Conservation (phyloP, 1,140 invertebrate genomes). For the Monochamus saltuarius region DNA sequence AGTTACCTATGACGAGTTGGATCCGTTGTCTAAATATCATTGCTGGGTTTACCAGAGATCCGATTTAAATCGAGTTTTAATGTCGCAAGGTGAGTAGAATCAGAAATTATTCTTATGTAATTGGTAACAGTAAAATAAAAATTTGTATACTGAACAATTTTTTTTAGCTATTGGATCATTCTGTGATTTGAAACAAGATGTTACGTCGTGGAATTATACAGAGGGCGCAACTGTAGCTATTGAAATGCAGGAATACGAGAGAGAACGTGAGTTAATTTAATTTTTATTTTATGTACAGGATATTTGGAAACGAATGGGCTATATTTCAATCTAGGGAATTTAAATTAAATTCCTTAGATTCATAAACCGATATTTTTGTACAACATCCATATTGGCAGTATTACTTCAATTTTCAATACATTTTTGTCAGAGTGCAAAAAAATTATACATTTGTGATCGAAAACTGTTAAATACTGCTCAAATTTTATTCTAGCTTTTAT, state of each 20-base stretch:
- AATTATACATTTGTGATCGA: too few relatives aligned
- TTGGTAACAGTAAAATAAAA: neutral
- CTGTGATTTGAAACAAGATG: conserved; percentile 88
- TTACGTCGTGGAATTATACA: conserved; percentile 81
- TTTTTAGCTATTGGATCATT: conserved; percentile 78
- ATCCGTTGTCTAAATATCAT: conserved; percentile 92
- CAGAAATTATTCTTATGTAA: neutral
- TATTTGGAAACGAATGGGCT: too few relatives aligned
- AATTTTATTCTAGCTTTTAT: too few relatives aligned
- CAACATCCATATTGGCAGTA: too few relatives aligned
- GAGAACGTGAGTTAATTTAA: conserved; percentile 68
- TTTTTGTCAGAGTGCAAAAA: too few relatives aligned
- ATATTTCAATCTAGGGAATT: too few relatives aligned
- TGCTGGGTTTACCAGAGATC: conserved; percentile 98
- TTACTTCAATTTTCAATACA: too few relatives aligned
- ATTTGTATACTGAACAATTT: conserved; percentile 2
- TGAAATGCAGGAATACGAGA: conserved; percentile 88
- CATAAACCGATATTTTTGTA: too few relatives aligned
- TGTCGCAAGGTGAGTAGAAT: conserved; percentile 67
- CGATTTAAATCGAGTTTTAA: conserved; percentile 85
- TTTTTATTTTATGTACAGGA: neutral
- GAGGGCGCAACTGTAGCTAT: conserved; percentile 90
- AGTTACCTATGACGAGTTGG: conserved; percentile 94
- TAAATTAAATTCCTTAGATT: too few relatives aligned
- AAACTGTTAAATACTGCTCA: too few relatives aligned